Base-by-base conservation (phyloP, 92 coral and sea anemone genomes). In the Palythoa caribaeorum region DNA sequence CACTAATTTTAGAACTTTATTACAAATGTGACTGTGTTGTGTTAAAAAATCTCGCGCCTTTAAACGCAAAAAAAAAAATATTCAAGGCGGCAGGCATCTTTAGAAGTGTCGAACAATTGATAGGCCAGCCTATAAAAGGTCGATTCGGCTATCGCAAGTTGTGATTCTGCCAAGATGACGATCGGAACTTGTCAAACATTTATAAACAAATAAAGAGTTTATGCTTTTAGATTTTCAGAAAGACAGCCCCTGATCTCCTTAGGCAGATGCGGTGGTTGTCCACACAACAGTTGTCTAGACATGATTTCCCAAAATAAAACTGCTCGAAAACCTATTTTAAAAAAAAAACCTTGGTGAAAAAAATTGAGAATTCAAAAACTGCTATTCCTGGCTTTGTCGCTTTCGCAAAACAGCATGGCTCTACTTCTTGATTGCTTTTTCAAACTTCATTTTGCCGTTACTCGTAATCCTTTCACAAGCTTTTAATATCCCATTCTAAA, bases 71-170 rank as follows among this genome's bases (percentile, higher is more conserved):
- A 51, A 76, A 13, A 51, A 54, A 21, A 50, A 16, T 76, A 40
- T 47, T 7, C 36, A 3, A 20, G 86, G 60, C 59, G 86, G 60
- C 76, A 81, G 19, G 44, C 35, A 55, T 54, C 86, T 66, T 66
- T 66, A 28, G 59, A 66, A 66, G 86, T 40, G 76, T 76, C 86
- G 86, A 81, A 81, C 62, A 81, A 65, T 81, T 70, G 74, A 66
- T 17, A 81, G 76, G 86, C 86, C 86, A 28, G 28, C 28, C 47
- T 81, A 13, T 70, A 76, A 81, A 81, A 66, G 86, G 86, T 81
- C 86, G 76, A 65, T 81, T 65, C 28, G 28, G 28, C 86, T 81
- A 81, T 81, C 86, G 86, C 86, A 37, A 81, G 63, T 81, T 81
- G 86, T 81, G 86, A 66, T 81, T 81, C 57, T 21, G 76, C 76